These are phyloP conservation scores for Orcinus orca DNA, from an alignment of 2,113 vertebrate species.

Conservation along the genomic window DNA sequence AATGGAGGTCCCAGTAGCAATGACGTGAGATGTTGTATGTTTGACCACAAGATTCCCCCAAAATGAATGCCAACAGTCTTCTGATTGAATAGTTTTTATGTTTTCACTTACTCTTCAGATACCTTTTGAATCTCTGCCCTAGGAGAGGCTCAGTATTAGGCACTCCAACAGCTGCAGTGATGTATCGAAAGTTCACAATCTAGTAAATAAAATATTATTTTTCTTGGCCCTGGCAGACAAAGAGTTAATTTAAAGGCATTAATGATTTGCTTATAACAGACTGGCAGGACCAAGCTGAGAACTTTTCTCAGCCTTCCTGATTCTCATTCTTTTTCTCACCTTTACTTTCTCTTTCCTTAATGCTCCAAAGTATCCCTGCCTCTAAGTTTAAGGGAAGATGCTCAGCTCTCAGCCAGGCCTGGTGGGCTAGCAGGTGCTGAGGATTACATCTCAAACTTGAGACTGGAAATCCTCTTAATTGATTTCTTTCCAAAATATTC, in stretches of 20 bases:
- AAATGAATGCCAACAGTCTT: neutral
- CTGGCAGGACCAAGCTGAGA: neutral
- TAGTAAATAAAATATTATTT: neutral
- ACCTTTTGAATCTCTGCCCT: neutral
- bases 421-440: too few relatives aligned
- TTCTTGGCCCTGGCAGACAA: neutral
- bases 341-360: neutral
- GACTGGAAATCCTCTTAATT: neutral
- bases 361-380: too few relatives aligned
- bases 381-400: neutral
- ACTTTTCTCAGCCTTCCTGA: neutral
- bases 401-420: neutral
- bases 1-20: neutral
- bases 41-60: neutral
- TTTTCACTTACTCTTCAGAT: neutral
- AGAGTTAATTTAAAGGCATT: neutral
- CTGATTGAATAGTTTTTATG: neutral
- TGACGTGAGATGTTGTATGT: neutral
- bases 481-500: neutral
- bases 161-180: fast-evolving
- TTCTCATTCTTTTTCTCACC: too few relatives aligned
- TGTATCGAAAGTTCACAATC: neutral
- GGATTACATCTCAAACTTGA: neutral
- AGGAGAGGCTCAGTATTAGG: neutral
- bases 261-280: neutral